Evolutionary conservation across 1,140 invertebrate genomes (phyloP).

Genomic region (Muscidifurax raptorellus): DNA sequence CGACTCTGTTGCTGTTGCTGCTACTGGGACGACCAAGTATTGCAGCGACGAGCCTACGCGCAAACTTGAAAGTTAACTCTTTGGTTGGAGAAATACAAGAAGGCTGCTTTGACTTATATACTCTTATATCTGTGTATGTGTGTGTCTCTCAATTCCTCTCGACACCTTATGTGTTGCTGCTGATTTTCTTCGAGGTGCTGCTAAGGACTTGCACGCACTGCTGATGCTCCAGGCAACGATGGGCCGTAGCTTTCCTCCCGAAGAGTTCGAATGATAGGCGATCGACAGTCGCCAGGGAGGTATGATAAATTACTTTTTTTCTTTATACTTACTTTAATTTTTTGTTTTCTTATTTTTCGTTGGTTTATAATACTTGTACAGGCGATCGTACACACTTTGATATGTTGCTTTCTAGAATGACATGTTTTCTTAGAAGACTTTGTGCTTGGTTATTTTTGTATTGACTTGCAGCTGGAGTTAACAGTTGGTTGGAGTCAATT

Average conservation of each 20-base stretch:
- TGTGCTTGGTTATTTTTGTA: too few species aligned
- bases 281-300: background rate
- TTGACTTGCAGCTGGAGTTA: too few species aligned
- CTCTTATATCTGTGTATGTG: too few species aligned
- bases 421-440: too few species aligned
- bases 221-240: background rate
- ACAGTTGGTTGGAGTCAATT: too few species aligned
- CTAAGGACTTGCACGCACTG: background rate
- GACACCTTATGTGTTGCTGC: background rate
- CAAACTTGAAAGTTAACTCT: conserved; percentile 18
- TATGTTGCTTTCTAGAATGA: too few species aligned
- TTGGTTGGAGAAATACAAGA: too few species aligned
- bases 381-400: too few species aligned
- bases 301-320: background rate
- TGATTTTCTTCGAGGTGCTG: background rate
- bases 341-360: background rate
- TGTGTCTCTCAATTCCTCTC: too few species aligned
- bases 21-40: background rate
- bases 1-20: background rate
- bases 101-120: too few species aligned
- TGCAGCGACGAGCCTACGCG: background rate
- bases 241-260: background rate
- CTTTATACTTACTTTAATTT: background rate
- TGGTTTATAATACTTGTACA: background rate
- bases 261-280: background rate